Evolutionary conservation across 1,140 invertebrate species (phyloP).

Genomic region (Chrysoperla carnea): DNA sequence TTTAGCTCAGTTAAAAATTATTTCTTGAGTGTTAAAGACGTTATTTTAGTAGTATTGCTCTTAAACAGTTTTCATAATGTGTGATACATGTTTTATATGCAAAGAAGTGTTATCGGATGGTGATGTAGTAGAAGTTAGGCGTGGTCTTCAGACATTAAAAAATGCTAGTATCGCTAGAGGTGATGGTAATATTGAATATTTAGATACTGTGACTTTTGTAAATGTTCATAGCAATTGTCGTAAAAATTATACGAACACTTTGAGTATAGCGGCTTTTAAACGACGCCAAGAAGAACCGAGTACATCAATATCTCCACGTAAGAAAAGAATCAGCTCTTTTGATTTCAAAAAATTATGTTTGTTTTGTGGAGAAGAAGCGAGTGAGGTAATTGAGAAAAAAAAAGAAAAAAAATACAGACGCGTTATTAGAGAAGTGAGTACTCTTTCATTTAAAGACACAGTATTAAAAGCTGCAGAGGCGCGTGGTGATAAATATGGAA

Average conservation of each 20-base stretch:
- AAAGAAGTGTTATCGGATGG: slow-evolving; percentile 1
- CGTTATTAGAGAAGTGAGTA: no score
- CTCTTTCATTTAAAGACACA: no score
- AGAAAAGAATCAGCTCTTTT: slow-evolving; percentile 2
- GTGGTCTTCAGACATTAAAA: slow-evolving; percentile 1
- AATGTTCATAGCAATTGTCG: slow-evolving; percentile 2
- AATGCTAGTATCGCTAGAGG: slow-evolving; percentile 1
- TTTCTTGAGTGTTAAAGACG: slow-evolving; percentile 2
- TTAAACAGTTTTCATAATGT: slow-evolving; percentile 2
- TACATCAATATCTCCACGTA: background rate
- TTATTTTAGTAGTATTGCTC: slow-evolving; percentile 1
- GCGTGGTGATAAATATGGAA: no score
- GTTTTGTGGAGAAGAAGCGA: no score
- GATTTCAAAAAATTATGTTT: slow-evolving; percentile 1
- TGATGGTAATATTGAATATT: no score
- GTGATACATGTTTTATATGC: slow-evolving; percentile 5
- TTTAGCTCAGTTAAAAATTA: slow-evolving; percentile 2
- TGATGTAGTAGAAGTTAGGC: slow-evolving; percentile 1
- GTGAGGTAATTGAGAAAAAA: no score
- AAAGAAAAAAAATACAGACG: no score
- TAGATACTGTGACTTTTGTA: slow-evolving; percentile 1
- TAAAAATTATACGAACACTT: slow-evolving; percentile 4
- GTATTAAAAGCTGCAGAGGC: no score
- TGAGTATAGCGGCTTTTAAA: slow-evolving; percentile 1
- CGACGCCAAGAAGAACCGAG: background rate